Evolutionary conservation across 1,140 invertebrate species (phyloP).

Genomic region (Archegozetes longisetosus): DNA sequence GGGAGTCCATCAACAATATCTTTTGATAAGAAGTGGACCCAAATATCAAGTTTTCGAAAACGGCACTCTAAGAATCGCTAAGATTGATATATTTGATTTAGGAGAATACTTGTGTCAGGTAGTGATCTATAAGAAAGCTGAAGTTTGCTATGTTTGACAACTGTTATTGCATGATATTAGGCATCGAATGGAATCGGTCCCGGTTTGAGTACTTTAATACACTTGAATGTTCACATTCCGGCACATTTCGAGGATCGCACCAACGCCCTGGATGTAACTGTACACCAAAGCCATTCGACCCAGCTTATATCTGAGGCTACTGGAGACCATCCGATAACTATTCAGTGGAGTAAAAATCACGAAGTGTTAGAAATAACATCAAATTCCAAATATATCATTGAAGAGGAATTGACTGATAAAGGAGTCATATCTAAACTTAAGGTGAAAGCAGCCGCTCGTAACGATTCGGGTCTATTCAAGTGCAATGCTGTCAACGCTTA

Average conservation of each 20-base stretch:
- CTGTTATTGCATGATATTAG: too few species aligned
- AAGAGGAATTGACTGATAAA: neutral
- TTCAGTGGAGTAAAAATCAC: conserved; percentile 17
- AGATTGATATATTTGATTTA: conserved; percentile 27
- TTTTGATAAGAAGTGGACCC: conserved; percentile 26
- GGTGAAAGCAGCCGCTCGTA: conserved; percentile 28
- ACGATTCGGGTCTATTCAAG: conserved; percentile 72
- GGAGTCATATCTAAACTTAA: neutral
- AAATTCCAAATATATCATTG: neutral
- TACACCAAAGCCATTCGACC: conserved; percentile 15
- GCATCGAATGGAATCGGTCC: conserved; percentile 32
- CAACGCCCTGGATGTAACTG: conserved; percentile 16
- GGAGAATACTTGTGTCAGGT: conserved; percentile 36
- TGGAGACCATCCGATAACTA: conserved; percentile 20
- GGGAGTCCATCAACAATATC: conserved; percentile 4
- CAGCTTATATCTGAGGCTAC: conserved; percentile 18
- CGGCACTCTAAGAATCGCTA: conserved; percentile 26
- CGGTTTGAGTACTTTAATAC: conserved; percentile 32
- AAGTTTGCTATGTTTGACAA: too few species aligned
- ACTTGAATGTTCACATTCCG: conserved; percentile 26
- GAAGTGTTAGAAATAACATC: neutral
- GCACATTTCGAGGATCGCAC: conserved; percentile 13
- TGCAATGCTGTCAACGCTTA: conserved; percentile 72
- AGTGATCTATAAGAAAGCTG: too few species aligned
- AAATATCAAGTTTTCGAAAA: conserved; percentile 23